Conservation (phyloP, 2,888 invertebrate genomes). For the Lasioglossum figueresi region DNA sequence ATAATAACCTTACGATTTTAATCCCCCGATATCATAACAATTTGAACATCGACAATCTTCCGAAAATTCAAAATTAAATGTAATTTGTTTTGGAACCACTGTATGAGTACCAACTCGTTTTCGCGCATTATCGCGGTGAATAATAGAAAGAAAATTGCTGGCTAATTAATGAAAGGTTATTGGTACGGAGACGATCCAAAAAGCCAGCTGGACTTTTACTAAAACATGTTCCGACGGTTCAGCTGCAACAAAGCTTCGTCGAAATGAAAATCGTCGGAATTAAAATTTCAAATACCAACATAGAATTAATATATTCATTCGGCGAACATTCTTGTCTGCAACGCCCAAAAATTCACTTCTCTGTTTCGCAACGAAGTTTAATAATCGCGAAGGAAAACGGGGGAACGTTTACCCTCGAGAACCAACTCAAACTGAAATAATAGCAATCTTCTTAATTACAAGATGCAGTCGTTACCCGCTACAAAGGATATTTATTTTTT, state of each 20-base stretch:
- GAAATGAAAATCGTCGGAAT: conserved; percentile 17
- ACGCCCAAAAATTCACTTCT: conserved; percentile 12
- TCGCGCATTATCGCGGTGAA: background rate
- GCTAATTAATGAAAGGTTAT: background rate
- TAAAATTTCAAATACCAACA: conserved; percentile 34
- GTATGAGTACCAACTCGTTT: background rate
- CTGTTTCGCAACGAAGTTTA: background rate
- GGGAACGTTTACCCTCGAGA: background rate
- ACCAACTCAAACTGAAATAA: background rate
- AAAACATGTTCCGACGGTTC: background rate
- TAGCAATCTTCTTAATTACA: background rate
- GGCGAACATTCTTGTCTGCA: background rate
- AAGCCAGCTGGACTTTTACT: background rate
- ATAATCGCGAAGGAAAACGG: background rate
- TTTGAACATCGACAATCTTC: background rate
- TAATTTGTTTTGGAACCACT: background rate
- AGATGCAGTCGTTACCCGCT: background rate
- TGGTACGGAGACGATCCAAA: background rate
- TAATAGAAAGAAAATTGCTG: background rate
- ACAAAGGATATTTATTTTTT: background rate
- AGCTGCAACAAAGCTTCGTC: background rate
- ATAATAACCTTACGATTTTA: background rate
- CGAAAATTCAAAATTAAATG: background rate
- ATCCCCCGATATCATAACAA: background rate
- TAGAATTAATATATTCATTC: conserved; percentile 10